Evolutionary conservation across 1,140 invertebrate genomes (phyloP).

Genomic region (Mactra quadrangularis): DNA sequence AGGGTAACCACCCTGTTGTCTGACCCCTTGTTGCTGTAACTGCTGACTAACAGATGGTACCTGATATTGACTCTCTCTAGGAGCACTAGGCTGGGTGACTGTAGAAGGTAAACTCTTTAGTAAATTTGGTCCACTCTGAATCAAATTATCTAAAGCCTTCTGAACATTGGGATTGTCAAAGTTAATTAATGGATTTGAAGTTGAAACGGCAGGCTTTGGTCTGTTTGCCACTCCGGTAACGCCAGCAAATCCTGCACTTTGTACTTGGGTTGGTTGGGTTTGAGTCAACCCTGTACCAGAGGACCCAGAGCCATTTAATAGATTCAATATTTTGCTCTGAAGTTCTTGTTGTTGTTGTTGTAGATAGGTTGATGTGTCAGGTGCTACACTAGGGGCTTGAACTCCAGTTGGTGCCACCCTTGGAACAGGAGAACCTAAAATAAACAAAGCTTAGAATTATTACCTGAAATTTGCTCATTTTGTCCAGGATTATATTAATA

Average conservation of each 20-base stretch:
- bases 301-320: slow-evolving; percentile 81
- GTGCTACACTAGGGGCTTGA: slow-evolving; percentile 18
- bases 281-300: slow-evolving; percentile 62
- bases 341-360: slow-evolving; percentile 87
- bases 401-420: slow-evolving; percentile 9
- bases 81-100: slow-evolving; percentile 29
- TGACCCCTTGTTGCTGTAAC: not conserved
- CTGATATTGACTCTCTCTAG: slow-evolving; percentile 31
- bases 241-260: slow-evolving; percentile 9
- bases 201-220: slow-evolving; percentile 39
- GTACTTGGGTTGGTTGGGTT: slow-evolving; percentile 16
- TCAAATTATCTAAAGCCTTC: slow-evolving; percentile 84
- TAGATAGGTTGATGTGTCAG: slow-evolving; percentile 42
- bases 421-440: not conserved
- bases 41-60: not conserved
- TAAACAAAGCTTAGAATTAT: not conserved
- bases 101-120: slow-evolving; percentile 72
- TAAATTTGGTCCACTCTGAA: slow-evolving; percentile 81
- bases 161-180: slow-evolving; percentile 84
- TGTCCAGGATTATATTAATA: no score
- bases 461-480: no score
- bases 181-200: slow-evolving; percentile 77
- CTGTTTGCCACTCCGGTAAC: slow-evolving; percentile 15
- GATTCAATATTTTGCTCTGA: slow-evolving; percentile 93
- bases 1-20: slow-evolving; percentile 2